Percentiles rank a stretch among this genome's conserved stretches.
These are phyloP conservation scores for Fistularia commersonii DNA, from an alignment of 2,797 vertebrate species.

Conservation along the genomic window DNA sequence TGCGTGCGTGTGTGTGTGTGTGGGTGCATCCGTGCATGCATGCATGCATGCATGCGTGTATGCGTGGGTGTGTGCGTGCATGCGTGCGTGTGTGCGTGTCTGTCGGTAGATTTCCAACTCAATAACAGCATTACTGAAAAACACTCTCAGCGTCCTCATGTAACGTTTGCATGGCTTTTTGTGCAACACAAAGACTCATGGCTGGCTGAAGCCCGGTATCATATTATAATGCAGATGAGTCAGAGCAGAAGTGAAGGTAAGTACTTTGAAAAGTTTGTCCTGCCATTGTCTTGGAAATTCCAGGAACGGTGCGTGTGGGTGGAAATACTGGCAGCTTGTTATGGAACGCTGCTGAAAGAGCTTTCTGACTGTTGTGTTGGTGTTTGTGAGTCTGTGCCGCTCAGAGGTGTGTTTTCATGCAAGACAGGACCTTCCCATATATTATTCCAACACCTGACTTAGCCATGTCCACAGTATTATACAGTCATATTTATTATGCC, in stretches of 20 bases:
- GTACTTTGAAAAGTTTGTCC: slow-evolving; percentile 23
- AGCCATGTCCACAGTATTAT: no score
- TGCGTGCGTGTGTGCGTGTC: no score
- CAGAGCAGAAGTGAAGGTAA: slow-evolving; percentile 34
- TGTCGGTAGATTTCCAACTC: no score
- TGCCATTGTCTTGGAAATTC: slow-evolving; percentile 56
- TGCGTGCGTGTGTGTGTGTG: background rate
- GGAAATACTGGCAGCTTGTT: slow-evolving; percentile 34
- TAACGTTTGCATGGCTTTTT: slow-evolving; percentile 7
- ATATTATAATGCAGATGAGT: slow-evolving; percentile 53
- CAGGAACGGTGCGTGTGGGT: slow-evolving; percentile 57
- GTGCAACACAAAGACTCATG: slow-evolving; percentile 25
- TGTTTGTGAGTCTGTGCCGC: background rate
- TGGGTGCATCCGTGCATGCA: no score
- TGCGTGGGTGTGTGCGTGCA: no score
- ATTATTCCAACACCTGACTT: no score
- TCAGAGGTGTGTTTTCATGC: background rate
- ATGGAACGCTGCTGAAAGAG: slow-evolving; percentile 4
- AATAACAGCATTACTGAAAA: no score
- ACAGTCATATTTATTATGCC: no score
- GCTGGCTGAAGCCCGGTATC: slow-evolving; percentile 30
- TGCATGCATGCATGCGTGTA: no score
- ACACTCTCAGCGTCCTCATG: no score
- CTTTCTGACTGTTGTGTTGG: slow-evolving; percentile 4
- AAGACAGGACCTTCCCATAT: no score